Evolutionary conservation across 1,140 invertebrate genomes (phyloP).

Genomic region (Drosophila pruinosa): DNA sequence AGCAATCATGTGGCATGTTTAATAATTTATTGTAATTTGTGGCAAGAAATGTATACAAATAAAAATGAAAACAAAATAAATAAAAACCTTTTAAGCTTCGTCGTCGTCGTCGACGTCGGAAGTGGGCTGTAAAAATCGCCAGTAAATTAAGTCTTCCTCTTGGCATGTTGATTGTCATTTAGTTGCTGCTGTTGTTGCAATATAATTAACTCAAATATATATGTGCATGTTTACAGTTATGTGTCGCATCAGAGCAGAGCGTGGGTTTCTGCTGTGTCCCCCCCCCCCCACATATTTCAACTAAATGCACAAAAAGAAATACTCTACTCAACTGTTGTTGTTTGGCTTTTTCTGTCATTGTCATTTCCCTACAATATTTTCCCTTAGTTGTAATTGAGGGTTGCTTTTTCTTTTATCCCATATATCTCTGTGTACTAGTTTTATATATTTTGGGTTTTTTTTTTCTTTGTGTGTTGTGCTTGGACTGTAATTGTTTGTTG

Average conservation of each 20-base stretch:
- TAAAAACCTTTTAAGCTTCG: conserved; percentile 22
- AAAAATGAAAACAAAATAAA: conserved; percentile 10
- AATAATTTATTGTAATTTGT: conserved; percentile 80
- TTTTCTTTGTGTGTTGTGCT: conserved; percentile 4
- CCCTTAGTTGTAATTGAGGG: conserved; percentile 50
- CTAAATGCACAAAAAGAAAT: conserved; percentile 48
- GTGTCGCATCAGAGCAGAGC: conserved; percentile 35
- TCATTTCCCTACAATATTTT: conserved; percentile 48
- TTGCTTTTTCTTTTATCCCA: conserved; percentile 42
- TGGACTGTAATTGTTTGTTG: conserved; percentile 71
- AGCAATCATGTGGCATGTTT: conserved; percentile 62
- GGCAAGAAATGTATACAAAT: conserved; percentile 41
- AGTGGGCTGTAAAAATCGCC: conserved; percentile 46
- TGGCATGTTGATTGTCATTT: conserved; percentile 46
- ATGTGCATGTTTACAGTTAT: conserved; percentile 75
- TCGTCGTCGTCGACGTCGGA: conserved; percentile 11
- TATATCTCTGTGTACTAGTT: conserved; percentile 7
- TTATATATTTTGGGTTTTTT: conserved; percentile 5
- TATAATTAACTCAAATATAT: conserved; percentile 79
- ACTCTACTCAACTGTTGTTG: conserved; percentile 43
- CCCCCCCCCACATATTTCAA: conserved; percentile 62
- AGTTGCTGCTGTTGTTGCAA: conserved; percentile 47
- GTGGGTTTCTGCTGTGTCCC: conserved; percentile 38
- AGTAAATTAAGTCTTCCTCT: conserved; percentile 58
- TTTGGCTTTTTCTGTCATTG: conserved; percentile 34